A percentile compares a stretch with the other conserved stretches of the same genome.
phyloP scores from a whole-genome alignment of 2,797 vertebrate genomes.

The Falco concolor region DNA sequence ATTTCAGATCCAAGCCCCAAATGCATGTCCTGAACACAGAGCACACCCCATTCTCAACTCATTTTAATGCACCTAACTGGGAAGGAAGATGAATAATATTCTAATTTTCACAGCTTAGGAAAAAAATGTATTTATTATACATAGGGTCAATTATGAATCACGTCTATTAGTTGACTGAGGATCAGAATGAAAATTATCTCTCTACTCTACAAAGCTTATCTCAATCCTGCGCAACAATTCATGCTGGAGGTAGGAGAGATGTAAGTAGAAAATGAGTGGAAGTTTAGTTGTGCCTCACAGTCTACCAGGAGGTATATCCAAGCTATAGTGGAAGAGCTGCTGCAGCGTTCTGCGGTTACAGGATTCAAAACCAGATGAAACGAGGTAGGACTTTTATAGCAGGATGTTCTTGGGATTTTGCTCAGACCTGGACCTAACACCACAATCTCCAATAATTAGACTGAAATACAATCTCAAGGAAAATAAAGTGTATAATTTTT shows the following conservation, averaged over 20 bases:
- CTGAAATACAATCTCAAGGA: not conserved
- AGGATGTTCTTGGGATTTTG: not conserved
- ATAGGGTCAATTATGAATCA: not conserved
- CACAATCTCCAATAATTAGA: not conserved
- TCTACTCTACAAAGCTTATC: not conserved
- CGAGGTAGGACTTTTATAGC: accelerated
- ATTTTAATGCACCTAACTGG: not conserved
- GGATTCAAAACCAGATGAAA: not conserved
- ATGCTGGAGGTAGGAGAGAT: not conserved
- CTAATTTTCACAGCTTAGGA: not conserved
- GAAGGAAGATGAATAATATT: not conserved
- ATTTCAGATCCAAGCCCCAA: not conserved
- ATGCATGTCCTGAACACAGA: not conserved
- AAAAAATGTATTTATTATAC: not conserved
- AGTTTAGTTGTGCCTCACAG: not conserved
- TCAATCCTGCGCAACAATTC: not conserved
- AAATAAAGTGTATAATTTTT: not conserved
- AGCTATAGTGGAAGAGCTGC: not conserved
- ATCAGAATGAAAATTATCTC: not conserved
- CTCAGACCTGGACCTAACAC: not conserved
- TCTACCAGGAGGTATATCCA: accelerated
- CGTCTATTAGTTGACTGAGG: not conserved
- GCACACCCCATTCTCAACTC: not conserved
- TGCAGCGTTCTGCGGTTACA: not conserved
- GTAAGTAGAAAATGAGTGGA: not conserved